Base-by-base conservation (phyloP, 2,113 vertebrate species). In the Panthera tigris region DNA sequence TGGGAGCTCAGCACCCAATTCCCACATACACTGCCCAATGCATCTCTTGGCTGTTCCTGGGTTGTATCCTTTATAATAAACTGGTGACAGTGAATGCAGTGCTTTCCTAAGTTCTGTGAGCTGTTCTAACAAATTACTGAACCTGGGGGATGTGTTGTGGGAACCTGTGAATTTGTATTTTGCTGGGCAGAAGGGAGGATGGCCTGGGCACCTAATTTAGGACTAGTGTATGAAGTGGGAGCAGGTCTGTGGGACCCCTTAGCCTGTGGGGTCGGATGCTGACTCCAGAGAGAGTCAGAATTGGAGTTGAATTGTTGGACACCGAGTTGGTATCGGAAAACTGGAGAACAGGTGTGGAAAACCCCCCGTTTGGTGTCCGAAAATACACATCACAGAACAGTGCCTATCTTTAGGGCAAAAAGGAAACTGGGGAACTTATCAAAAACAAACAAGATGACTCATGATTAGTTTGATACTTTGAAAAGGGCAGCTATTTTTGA, bases 1-100 rank as follows among this genome's bases (percentile, higher is more conserved):
- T 45, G 48, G 68, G 31, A 41, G 73, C 73, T 63, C 73, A 65
- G 73, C 55, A 3, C 61, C 31, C 23, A 4, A 3, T 50, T 23
- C 10, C 19, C 3, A 19, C 12, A 36, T 1, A 18, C 66, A 6
- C 1, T 0, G 23, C 33, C 57, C 23, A 8, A 3, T 61, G 50
- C 29, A 33, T 7, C 50, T 19, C 69, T 45, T 8, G 25, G 76
- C 5, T 12, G 16, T 9, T 52, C 7, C 61, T 12, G 33, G 16
- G 25, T 13, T 25, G 13, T 2, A 19, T 7, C 29, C 31, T 65
- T 61, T 61, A 8, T 25, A 18, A n/a, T 9, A 25, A 16, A 18
- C 29, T 1, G 29, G 36, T 21, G 4, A 15, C 15, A 39, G 21
- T 8, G 29, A 55, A 18, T 29, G 31, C 16, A 9, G 45, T 8